Base-by-base conservation (phyloP, 2,888 invertebrate genomes). In the Orchesellides sinensis region DNA sequence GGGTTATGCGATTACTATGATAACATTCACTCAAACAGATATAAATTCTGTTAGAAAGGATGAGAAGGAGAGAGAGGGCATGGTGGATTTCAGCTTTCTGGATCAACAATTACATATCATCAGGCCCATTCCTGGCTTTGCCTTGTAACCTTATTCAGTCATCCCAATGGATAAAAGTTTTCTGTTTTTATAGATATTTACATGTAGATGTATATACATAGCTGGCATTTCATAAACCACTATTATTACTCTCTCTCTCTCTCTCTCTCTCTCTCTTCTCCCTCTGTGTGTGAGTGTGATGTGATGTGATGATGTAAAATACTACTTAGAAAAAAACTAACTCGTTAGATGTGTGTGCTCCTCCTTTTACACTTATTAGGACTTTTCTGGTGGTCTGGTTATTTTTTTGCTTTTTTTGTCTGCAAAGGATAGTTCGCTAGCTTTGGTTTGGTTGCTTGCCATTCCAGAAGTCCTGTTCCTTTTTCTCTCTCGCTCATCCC, bases 341-440 rank as follows among this genome's bases (percentile, higher is more conserved):
- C 72, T 80, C 72, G 72, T 72, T 72, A 54, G 52, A 52, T 73
- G 47, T n/a, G n/a, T n/a, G n/a, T 73, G 66, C 80, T 80, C 80
- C 80, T 80, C 80, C 80, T 80, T 80, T 80, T 80, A 80, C 80
- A 80, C 80, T 80, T 80, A 80, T 80, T 80, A 80, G 80, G 73
- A 73, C 66, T 59, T 79, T 80, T 80, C 66, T 80, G 80, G 80
- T 80, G 80, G 80, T 80, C 80, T 79, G 69, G 45, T 69, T 68
- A 68, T 69, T 68, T 69, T 65, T 25, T 19, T 25, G 27, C 4
- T n/a, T n/a, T n/a, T n/a, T 32, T 6, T 32, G 32, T 32, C 5
- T 32, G 10, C 32, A 32, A 6, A 32, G 6, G 32, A 10, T 6
- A 5, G 32, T 32, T 32, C n/a, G 32, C 32, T 32, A 6, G 32